Base-by-base conservation (phyloP, 2,113 vertebrate genomes). In the Hemiscyllium ocellatum region DNA sequence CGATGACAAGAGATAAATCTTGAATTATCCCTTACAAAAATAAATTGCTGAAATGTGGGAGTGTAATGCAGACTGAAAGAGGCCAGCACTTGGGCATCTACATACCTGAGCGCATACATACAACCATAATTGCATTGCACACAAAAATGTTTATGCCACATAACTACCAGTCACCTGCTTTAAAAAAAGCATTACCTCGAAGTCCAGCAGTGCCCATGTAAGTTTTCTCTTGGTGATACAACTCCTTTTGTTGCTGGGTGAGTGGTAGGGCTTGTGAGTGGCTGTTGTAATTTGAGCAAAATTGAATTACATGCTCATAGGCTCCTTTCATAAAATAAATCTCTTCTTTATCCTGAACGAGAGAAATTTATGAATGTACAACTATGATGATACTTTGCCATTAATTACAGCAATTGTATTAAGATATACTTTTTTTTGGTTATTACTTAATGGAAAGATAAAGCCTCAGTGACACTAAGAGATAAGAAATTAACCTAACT, bases 321-420 rank as follows among this genome's bases (percentile, higher is more conserved):
- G 99, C 99, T 47, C 99, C 99, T 96, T 99, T 99, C 98, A 99
- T 97, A 96, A 98, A 99, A 96, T 98, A 99, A 96, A 98, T 76
- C 12, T 98, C 98, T 29, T 98, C 97, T 96, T 99, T 98, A 86
- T 99, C 98, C 99, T 99, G 96, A 26, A 3, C n/a, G 26, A 69
- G 69, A 96, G 69, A n/a, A 66, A 85, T 85, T 65, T 26, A 12
- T 37, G 96, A 95, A 96, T 47, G 95, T 22, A 95, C 0, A 96
- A 95, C 19, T 96, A 47, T 95, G 29, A 95, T 56, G 61, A 96
- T 94, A 96, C 95, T 96, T 96, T 95, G 65, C 15, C 61, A 95
- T 66, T n/a, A 17, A 50, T 83, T 95, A n/a, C 61, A 29, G 7
- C 33, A 93, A 93, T 2, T 47, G 52, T 37, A n/a, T 70, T 70